These are phyloP conservation scores for Coregonus suidteri DNA, from an alignment of 2,797 vertebrate species.

Conservation along the genomic window DNA sequence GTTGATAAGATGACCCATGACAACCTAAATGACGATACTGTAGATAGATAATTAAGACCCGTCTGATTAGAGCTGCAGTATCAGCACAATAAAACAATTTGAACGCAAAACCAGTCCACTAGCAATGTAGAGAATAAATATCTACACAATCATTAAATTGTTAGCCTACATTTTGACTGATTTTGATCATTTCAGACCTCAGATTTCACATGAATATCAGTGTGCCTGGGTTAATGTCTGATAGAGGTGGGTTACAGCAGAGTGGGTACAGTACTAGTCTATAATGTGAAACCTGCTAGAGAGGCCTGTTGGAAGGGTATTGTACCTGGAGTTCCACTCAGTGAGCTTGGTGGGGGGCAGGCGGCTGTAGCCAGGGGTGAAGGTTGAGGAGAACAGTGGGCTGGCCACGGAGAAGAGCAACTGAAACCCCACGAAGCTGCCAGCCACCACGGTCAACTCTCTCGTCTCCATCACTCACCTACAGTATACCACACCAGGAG, in stretches of 20 bases:
- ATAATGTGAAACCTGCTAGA: background rate
- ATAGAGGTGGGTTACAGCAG: too few relatives aligned
- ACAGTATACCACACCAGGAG: constrained; percentile 9
- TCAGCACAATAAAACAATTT: background rate
- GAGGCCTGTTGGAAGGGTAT: background rate
- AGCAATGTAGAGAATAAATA: background rate
- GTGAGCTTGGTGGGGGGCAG: constrained; percentile 73
- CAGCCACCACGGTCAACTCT: constrained; percentile 79
- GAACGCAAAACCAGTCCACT: background rate
- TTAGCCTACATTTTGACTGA: background rate
- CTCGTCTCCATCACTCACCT: constrained; percentile 82
- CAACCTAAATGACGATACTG: background rate
- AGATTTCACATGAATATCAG: background rate
- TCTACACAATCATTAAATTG: background rate
- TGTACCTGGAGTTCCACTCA: constrained; percentile 87
- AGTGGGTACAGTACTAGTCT: background rate
- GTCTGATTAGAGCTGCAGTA: background rate
- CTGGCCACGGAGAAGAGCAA: constrained; percentile 78
- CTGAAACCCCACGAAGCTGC: constrained; percentile 84
- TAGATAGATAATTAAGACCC: background rate
- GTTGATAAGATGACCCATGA: constrained; percentile 17
- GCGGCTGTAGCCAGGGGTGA: constrained; percentile 66
- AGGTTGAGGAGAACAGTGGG: constrained; percentile 71
- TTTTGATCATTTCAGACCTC: background rate
- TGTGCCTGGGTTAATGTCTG: background rate